Evolutionary conservation across 2,797 vertebrate genomes (phyloP).

Genomic region (Coregonus sp.): DNA sequence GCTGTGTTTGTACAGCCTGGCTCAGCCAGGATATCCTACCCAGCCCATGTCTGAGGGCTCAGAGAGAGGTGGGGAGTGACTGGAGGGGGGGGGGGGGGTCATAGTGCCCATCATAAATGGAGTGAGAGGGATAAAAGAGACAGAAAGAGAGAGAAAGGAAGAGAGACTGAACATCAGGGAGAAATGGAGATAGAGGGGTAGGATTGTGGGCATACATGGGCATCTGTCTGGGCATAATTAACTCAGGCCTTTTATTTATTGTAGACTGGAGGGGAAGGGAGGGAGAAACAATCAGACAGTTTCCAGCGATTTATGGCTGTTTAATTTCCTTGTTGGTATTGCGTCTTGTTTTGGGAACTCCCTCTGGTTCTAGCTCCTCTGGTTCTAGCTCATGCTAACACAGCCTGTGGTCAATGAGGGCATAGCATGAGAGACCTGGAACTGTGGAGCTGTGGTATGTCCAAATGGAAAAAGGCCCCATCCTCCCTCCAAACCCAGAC

Average conservation of each 20-base stretch:
- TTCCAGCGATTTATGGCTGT: slow-evolving; percentile 45
- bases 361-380: slow-evolving; percentile 11
- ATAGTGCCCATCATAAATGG: background rate
- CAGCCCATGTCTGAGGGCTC: slow-evolving; percentile 67
- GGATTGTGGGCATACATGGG: background rate
- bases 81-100: slow-evolving; percentile 13
- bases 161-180: background rate
- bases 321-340: slow-evolving; percentile 52
- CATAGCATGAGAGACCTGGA: slow-evolving; percentile 8
- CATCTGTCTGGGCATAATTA: background rate
- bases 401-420: slow-evolving; percentile 22
- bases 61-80: slow-evolving; percentile 39
- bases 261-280: slow-evolving; percentile 25
- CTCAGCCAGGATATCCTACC: slow-evolving; percentile 84
- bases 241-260: slow-evolving; percentile 29
- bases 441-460: background rate
- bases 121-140: slow-evolving; percentile 25
- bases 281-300: slow-evolving; percentile 37
- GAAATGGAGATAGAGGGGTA: background rate
- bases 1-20: slow-evolving; percentile 83
- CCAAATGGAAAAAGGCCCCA: background rate
- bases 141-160: slow-evolving; percentile 25
- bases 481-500: background rate
- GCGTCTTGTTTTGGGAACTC: slow-evolving; percentile 31
- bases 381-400: slow-evolving; percentile 12